Conservation (phyloP, 2,113 vertebrate genomes). For the Bolborhynchus lineola region DNA sequence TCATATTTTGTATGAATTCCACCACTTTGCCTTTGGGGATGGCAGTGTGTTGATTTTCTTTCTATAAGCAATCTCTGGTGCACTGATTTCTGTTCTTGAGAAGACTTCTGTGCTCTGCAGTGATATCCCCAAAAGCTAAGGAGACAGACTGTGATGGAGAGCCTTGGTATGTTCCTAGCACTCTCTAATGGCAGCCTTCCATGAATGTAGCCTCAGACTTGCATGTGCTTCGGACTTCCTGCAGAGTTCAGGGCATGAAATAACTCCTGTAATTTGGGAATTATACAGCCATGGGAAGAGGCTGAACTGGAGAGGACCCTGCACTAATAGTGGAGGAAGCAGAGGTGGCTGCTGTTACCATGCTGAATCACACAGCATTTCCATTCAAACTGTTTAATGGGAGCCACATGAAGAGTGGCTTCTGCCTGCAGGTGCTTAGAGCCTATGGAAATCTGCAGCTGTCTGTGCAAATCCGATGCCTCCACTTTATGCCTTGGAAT, state of each 20-base stretch:
- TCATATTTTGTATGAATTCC: not conserved
- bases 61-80: not conserved
- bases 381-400: constrained; percentile 33
- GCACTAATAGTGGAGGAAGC: not conserved
- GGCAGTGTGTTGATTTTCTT: not conserved
- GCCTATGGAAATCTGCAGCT: constrained; percentile 50
- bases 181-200: not conserved
- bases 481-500: not conserved
- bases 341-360: not conserved
- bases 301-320: constrained; percentile 7
- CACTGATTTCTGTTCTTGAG: not conserved
- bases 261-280: not conserved
- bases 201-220: not conserved
- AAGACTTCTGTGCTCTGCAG: not conserved
- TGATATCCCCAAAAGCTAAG: not conserved
- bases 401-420: constrained; percentile 43
- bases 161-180: not conserved
- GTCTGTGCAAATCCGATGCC: constrained; percentile 17
- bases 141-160: not conserved
- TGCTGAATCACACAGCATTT: not conserved
- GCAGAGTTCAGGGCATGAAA: not conserved
- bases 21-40: not conserved
- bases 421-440: constrained; percentile 1
- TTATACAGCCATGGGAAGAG: not conserved
- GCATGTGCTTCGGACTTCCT: not conserved